Evolutionary conservation across 2,888 invertebrate species (phyloP), one percentile per base, ranked within the genome.

Genomic region (Ormyrus pomaceus): DNA sequence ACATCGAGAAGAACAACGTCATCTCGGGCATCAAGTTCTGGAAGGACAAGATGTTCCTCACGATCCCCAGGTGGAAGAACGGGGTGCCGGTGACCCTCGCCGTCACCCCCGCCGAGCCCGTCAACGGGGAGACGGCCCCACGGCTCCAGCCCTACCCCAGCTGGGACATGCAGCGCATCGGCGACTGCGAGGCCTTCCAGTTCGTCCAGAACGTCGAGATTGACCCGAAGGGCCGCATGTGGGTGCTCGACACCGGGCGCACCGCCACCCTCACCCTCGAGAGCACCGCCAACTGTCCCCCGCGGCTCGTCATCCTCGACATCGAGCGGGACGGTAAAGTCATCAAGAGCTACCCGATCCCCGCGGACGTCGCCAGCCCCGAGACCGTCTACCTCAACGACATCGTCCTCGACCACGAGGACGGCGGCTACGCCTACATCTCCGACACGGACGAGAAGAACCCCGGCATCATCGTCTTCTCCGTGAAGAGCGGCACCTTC

Each of bases 191-290:
- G 13, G 93, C 94, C 0, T 91, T 96, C 80, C 95, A 96, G 88
- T 95, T 94, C 86, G 95, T 95, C 46, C 95, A 95, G 88, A 94
- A 94, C 84, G 91, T 95, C 83, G 95, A 95, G 87, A 93, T 95
- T 66, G 95, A 96, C 88, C 92, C 93, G 3, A 92, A 92, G 81
- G 95, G 95, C 5, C 90, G 94, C 10, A 93, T 95, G 92, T 91
- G 90, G 90, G 84, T 90, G 0, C 74, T 90, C 58, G 90, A 90
- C 46, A 94, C 94, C 70, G 95, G 95, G 0, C 92, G 94, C 79
- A 92, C 94, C 0, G 93, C 93, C 9, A 94, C 94, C 1, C 91
- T 95, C 82, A 92, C 93, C 0, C 73, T 83, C 9, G 85, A 88
- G 11, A 74, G 84, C 0, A 86, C 87, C n/a, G 65, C 91, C 5